Evolutionary conservation across 2,113 vertebrate genomes (phyloP).

Genomic region (Xyrauchen texanus): DNA sequence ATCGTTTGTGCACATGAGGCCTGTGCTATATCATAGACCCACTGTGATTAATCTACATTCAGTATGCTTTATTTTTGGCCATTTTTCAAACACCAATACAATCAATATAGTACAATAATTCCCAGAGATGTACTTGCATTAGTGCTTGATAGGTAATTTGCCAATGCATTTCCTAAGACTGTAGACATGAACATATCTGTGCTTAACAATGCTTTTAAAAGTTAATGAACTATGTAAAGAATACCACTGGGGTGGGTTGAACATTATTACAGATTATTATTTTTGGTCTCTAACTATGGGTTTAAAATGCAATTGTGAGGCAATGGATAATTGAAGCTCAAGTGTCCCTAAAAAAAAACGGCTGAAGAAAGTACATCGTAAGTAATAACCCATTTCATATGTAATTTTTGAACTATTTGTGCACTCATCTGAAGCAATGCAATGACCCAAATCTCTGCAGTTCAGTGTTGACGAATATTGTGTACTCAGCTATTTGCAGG

Average conservation of each 20-base stretch:
- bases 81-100: conserved; percentile 30
- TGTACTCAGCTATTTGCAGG: conserved; percentile 28
- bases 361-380: background rate
- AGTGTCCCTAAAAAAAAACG: background rate
- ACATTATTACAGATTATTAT: too few relatives aligned
- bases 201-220: conserved; percentile 17
- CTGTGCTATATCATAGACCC: conserved; percentile 57
- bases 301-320: too few relatives aligned
- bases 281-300: too few relatives aligned
- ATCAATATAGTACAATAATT: background rate
- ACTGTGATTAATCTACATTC: conserved; percentile 18
- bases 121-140: conserved; percentile 5
- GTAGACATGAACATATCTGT: background rate
- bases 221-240: background rate
- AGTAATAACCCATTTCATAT: conserved; percentile 20
- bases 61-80: conserved; percentile 5
- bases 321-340: background rate
- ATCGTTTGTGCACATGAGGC: conserved; percentile 49
- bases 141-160: conserved; percentile 15
- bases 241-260: too few relatives aligned
- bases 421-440: conserved; percentile 19
- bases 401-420: conserved; percentile 13
- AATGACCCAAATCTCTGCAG: conserved; percentile 23
- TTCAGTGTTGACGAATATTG: conserved; percentile 16
- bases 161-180: conserved; percentile 1